Evolutionary conservation across 2,888 invertebrate genomes (phyloP), one percentile per base, ranked within the genome.

Genomic region (Mycalesis mineus): DNA sequence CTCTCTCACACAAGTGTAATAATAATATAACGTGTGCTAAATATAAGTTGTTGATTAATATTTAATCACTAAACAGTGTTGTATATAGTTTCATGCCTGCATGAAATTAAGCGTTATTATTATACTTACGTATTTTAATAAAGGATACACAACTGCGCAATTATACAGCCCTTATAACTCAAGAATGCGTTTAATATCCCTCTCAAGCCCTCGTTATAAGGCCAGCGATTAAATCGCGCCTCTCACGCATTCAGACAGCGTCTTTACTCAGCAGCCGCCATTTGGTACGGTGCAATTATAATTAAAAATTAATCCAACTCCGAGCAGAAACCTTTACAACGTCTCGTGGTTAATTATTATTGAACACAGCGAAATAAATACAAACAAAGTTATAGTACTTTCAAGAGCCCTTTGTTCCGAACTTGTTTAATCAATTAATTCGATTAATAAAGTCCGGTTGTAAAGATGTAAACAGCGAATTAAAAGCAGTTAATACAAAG

Each of bases 181-280:
- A 79, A 78, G 84, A 84, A 84, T 81, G 82, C 73, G 74, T 79
- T 80, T 81, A 78, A 85, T 84, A 80, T 77, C 74, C 74, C 76
- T 75, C 65, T 62, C 68, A 68, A 60, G 67, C 77, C 78, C 78
- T 84, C 78, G 77, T 82, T 82, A 82, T 80, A 82, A 82, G 80
- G 70, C 77, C 68, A 74, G 80, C 77, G 80, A 88, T 88, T 86
- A 88, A 87, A 82, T 81, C 75, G 80, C 72, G 77, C 79, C 80
- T 77, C 77, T 84, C 77, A 81, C 80, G 82, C 81, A 80, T 82
- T 84, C 79, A 75, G 73, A 71, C 72, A 67, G 72, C 74, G 71
- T 73, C 73, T 76, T 61, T 57, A 45, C 72, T 68, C 67, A 74
- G 71, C 69, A 73, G 67, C 70, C 71, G 76, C 75, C 76, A 77